phyloP scores from a whole-genome alignment of 1,140 invertebrate species.

The Cydia fagiglandana region DNA sequence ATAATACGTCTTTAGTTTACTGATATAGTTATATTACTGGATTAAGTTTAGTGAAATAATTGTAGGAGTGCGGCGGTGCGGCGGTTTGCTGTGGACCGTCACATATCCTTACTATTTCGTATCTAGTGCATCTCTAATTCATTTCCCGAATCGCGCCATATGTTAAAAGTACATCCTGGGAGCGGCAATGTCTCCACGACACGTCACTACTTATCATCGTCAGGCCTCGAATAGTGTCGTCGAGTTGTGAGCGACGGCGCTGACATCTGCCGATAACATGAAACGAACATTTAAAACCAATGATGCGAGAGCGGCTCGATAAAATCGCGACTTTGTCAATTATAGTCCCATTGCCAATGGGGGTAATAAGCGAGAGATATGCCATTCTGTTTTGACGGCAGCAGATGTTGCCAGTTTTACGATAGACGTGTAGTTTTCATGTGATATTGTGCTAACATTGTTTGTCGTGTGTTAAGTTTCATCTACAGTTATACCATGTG shows the following conservation, averaged over 20 bases:
- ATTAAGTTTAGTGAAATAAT: too few relatives aligned
- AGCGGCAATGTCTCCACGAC: background rate
- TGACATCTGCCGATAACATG: constrained; percentile 56
- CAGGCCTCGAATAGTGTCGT: constrained; percentile 5
- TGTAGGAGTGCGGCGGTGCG: too few relatives aligned
- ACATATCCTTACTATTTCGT: too few relatives aligned
- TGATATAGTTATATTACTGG: too few relatives aligned
- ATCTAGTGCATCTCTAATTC: too few relatives aligned
- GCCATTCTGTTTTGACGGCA: constrained; percentile 48
- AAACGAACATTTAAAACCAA: constrained; percentile 58
- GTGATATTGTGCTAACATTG: constrained; percentile 11
- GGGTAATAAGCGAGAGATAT: constrained; percentile 62
- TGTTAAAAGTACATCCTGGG: background rate
- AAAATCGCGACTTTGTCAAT: constrained; percentile 59
- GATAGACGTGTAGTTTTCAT: background rate
- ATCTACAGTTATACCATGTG: background rate
- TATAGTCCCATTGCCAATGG: constrained; percentile 51
- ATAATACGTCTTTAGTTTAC: too few relatives aligned
- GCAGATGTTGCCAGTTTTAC: background rate
- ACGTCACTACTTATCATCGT: background rate
- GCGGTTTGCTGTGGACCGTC: too few relatives aligned
- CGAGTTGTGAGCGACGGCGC: constrained; percentile 21
- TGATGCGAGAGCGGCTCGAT: constrained; percentile 47
- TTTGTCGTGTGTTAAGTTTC: background rate
- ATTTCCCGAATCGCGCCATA: too few relatives aligned